A percentile compares a stretch with the other conserved stretches of the same genome.
Evolutionary conservation across 2,888 invertebrate species (phyloP).

Genomic region (Drosophila meridionalis): DNA sequence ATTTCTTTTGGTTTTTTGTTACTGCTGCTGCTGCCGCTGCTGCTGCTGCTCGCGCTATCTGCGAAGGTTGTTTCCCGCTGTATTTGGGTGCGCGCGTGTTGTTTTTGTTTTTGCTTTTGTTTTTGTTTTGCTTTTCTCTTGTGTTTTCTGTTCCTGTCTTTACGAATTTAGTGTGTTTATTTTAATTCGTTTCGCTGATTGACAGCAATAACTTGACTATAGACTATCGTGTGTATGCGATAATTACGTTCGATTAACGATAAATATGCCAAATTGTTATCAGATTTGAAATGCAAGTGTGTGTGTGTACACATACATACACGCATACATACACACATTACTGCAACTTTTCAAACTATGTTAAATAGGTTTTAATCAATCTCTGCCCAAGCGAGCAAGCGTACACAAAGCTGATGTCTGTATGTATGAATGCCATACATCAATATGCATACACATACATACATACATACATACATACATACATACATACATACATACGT

Average conservation of each 20-base stretch:
- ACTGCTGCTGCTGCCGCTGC: constrained; percentile 12
- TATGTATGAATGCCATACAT: not conserved
- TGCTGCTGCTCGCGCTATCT: constrained; percentile 45
- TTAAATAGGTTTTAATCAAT: not conserved
- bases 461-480: no score
- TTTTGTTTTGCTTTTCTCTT: constrained; percentile 10
- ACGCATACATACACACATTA: not conserved
- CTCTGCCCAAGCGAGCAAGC: no score
- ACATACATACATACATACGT: not conserved
- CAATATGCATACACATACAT: not conserved
- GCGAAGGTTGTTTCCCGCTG: constrained; percentile 63
- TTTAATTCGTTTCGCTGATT: constrained; percentile 22
- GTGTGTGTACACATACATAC: not conserved
- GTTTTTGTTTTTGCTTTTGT: constrained; percentile 19
- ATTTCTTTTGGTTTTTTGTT: constrained; percentile 52
- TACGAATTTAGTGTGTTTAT: constrained; percentile 20
- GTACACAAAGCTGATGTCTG: not conserved
- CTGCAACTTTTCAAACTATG: not conserved
- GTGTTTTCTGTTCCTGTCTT: constrained; percentile 47
- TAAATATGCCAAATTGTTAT: constrained; percentile 31
- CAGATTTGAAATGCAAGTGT: not conserved
- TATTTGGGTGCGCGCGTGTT: constrained; percentile 17
- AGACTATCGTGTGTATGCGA: constrained; percentile 23
- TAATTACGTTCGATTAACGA: constrained; percentile 32
- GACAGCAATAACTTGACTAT: constrained; percentile 42